These are phyloP conservation scores for Fratercula arctica DNA, from an alignment of 2,797 vertebrate species.

Conservation along the genomic window DNA sequence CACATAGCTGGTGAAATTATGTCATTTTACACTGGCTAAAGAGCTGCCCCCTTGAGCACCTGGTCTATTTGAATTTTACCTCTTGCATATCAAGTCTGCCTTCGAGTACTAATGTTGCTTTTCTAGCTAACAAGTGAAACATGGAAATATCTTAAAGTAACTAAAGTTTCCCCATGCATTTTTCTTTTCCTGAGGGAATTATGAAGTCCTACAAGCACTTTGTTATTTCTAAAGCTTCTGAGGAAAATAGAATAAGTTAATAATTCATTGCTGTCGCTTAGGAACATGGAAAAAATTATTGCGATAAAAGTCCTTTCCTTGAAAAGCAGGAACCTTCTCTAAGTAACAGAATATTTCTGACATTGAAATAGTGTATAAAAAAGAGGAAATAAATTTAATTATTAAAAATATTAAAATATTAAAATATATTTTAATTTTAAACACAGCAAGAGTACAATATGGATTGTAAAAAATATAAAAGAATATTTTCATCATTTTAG, in stretches of 20 bases:
- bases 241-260: constrained; percentile 27
- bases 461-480: background rate
- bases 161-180: background rate
- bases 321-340: background rate
- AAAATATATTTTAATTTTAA: constrained; percentile 1
- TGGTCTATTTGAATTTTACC: background rate
- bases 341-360: constrained; percentile 27
- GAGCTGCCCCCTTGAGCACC: background rate
- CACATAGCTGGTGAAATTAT: background rate
- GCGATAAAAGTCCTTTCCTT: background rate
- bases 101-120: background rate
- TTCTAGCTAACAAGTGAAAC: background rate
- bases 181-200: background rate
- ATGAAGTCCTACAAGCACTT: background rate
- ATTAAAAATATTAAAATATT: constrained; percentile 1
- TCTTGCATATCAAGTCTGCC: background rate
- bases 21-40: background rate
- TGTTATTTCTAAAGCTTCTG: background rate
- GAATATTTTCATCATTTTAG: background rate
- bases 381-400: background rate
- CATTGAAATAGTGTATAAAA: background rate
- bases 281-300: constrained; percentile 9
- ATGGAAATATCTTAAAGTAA: background rate
- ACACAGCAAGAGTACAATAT: background rate
- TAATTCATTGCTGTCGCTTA: constrained; percentile 29